Base-by-base conservation (phyloP, 2,797 vertebrate species). In the Poeciliopsis turneri region DNA sequence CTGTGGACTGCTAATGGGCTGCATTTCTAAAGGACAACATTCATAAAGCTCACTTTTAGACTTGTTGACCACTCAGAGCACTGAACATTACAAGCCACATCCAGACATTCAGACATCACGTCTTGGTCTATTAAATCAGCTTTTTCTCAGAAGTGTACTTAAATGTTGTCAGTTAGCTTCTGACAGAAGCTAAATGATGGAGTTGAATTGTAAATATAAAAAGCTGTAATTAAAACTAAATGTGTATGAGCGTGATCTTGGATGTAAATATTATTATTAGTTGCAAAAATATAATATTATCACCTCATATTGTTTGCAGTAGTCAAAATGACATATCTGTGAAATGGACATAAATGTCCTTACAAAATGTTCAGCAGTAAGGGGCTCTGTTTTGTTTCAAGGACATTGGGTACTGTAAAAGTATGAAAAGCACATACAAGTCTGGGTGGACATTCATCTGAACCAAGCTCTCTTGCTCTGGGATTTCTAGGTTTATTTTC, bases 31-130 rank as follows among this genome's bases (percentile, higher is more conserved):
- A 41, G 36, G 49, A 74, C 43, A 57, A 33, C 7, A 41, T 74
- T 57, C 3, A 57, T 74, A n/a, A 55, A 57, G 23, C 15, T 8
- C 23, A 41, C 18, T n/a, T 53, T 51, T 41, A n/a, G 51, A 41
- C 12, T 55, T n/a, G 51, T 55, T 74, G 72, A 57, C 72, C 51
- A 74, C 25, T 41, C 25, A 74, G 25, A 53, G 72, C 72, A 74
- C 72, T 74, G 39, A 25, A 39, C 47, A 25, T 73, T 53, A 73
- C 20, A n/a, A 53, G 10, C 51, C 72, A 57, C 51, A 41, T 74
- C 25, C 49, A 74, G 36, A 5, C 33, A 55, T 25, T 74, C 33
- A 74, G 33, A 74, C 33, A 4, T 59, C n/a, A 72, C n/a, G 18
- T 25, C 39, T 8, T 43, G 20, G 36, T 23, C 51, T 57, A 49